Conservation (phyloP, 2,797 vertebrate genomes). For the Cossypha niveicapilla region DNA sequence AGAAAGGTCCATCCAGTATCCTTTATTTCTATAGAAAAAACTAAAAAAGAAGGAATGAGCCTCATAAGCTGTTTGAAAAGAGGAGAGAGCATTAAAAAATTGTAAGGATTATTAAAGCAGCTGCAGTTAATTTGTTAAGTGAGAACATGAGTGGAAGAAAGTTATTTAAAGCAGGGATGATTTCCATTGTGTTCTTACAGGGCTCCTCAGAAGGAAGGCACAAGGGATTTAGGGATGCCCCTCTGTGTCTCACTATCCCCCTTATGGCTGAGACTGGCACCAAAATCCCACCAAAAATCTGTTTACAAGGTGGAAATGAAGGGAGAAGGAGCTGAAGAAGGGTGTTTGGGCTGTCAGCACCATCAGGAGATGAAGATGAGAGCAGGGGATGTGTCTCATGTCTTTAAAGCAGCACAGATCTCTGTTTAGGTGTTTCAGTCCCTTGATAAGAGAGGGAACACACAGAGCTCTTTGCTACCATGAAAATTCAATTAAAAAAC, state of each 20-base stretch:
- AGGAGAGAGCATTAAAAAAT: background rate
- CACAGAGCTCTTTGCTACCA: background rate
- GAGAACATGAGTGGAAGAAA: background rate
- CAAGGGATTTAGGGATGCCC: fast-evolving
- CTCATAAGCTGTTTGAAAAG: background rate
- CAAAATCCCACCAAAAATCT: background rate
- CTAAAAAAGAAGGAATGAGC: background rate
- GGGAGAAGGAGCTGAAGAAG: background rate
- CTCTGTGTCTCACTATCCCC: too few relatives aligned
- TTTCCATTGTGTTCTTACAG: fast-evolving
- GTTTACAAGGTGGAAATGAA: background rate
- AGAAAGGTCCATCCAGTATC: background rate
- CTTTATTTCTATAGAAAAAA: background rate
- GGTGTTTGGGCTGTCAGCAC: background rate
- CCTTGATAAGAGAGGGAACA: background rate
- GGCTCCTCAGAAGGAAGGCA: background rate
- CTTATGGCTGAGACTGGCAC: background rate
- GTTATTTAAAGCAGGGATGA: background rate
- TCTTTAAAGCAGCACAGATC: background rate
- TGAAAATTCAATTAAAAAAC: background rate
- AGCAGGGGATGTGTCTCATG: background rate
- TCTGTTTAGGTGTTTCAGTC: background rate
- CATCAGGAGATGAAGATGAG: background rate
- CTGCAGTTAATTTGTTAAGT: background rate
- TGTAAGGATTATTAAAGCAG: background rate